Conservation (phyloP, 2,888 invertebrate species). For the Cephus pulcher region DNA sequence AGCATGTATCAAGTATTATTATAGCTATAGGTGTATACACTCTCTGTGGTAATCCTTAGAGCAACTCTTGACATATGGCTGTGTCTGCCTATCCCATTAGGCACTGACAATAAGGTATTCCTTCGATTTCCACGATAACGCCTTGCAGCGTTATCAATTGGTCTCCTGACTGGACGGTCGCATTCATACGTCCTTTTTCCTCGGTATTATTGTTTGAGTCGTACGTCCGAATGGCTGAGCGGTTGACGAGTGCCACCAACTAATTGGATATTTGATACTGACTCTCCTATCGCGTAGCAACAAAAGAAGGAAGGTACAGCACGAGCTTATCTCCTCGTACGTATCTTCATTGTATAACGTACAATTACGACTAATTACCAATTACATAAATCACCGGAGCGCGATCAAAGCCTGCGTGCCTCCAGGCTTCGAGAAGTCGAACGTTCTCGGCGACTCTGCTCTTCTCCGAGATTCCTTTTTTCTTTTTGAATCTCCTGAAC, state of each 20-base stretch:
- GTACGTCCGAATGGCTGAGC: background rate
- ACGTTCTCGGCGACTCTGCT: background rate
- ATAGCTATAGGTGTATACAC: constrained; percentile 8
- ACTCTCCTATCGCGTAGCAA: background rate
- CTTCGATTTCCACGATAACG: background rate
- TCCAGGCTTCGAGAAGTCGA: background rate
- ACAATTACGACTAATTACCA: constrained; percentile 37
- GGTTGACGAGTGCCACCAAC: background rate
- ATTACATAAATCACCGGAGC: constrained; percentile 33
- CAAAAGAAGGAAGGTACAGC: background rate
- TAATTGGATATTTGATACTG: background rate
- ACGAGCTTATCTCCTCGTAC: constrained; percentile 23
- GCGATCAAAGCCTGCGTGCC: constrained; percentile 4
- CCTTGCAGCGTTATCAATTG: background rate
- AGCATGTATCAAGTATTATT: background rate
- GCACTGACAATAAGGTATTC: background rate
- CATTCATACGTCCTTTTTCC: background rate
- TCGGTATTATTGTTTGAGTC: background rate
- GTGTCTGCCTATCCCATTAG: background rate
- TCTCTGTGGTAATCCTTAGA: background rate
- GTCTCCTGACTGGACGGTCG: background rate
- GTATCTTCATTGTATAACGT: constrained; percentile 34
- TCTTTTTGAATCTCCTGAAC: background rate
- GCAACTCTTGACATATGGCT: background rate
- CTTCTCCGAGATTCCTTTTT: background rate